Evolutionary conservation across 2,113 vertebrate species (phyloP).

Genomic region (Alaudala cheleensis): DNA sequence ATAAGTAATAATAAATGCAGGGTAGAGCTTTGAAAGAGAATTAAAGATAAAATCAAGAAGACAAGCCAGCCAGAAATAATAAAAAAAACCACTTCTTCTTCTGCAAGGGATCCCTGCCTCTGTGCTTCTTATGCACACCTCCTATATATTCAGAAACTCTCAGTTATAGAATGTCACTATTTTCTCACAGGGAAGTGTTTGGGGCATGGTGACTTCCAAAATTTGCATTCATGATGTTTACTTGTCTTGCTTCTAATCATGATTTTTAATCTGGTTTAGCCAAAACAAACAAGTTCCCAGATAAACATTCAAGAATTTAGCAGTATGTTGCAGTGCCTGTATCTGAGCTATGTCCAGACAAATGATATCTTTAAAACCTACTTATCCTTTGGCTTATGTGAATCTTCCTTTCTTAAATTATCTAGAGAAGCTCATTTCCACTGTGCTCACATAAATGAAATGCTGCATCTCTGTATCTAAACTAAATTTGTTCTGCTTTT

Average conservation of each 20-base stretch:
- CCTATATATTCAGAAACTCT: neutral
- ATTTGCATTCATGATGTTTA: neutral
- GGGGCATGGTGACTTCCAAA: neutral
- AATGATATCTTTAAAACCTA: neutral
- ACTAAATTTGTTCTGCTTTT: slow-evolving; percentile 7
- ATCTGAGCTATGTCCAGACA: neutral
- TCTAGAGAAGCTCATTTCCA: slow-evolving; percentile 36
- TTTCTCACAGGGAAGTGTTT: neutral
- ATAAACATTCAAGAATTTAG: neutral
- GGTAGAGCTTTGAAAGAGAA: neutral
- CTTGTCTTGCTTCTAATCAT: neutral
- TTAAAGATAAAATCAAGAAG: neutral
- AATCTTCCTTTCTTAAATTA: slow-evolving; percentile 14
- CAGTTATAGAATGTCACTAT: neutral
- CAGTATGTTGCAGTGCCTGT: neutral
- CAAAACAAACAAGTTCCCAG: neutral
- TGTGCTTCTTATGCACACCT: neutral
- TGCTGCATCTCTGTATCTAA: slow-evolving; percentile 29
- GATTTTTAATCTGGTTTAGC: neutral
- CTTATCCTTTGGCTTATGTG: neutral
- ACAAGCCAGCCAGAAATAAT: neutral
- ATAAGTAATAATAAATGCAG: neutral
- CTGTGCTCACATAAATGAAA: slow-evolving; percentile 21
- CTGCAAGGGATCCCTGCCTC: neutral
- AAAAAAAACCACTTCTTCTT: neutral